Evolutionary conservation across 2,113 vertebrate species (phyloP), one percentile per base, ranked within the genome.

Genomic region (Aegotheles bennettii): DNA sequence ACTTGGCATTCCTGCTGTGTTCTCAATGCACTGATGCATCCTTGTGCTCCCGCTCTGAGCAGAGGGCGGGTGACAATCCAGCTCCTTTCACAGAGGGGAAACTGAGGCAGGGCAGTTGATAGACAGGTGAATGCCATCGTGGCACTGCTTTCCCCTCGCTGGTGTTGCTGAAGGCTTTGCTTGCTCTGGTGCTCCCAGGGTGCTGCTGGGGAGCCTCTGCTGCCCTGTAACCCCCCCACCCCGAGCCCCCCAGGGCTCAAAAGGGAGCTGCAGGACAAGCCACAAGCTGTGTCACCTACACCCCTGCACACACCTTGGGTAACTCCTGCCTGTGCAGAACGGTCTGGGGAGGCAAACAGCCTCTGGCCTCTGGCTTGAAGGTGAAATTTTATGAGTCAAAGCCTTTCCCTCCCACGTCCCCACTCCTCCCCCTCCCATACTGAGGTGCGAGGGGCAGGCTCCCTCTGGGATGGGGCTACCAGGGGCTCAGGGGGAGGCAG

Each of bases 11-110:
- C 60, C 29, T 5, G 24, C 14, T 9, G 36, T 33, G n/a, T 12
- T 65, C 74, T 82, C 40, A 20, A 63, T 3, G 18, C 45, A 10
- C 3, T 23, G 4, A 56, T 42, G n/a, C 43, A 76, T 35, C 76
- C 83, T 70, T 0, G 0, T 33, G 42, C 36, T 60, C 24, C 78
- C 25, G 1, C 31, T 54, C 29, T 0, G 0, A 90, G 51, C 56
- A 38, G 67, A 61, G 36, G 29, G 56, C 40, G n/a, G 17, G 28
- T 28, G 42, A 84, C 42, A 51, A 53, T 3, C 43, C 71, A 56
- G 68, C 40, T 77, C 57, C 31, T 59, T 83, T 36, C 50, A 48
- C 18, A 50, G 59, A 53, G 31, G 74, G 87, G 61, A 85, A 76
- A 93, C 76, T 54, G 93, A 95, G 89, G 86, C 80, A 95, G n/a